Conservation (phyloP, 1,140 invertebrate genomes). For the Tetramorium simillimum region DNA sequence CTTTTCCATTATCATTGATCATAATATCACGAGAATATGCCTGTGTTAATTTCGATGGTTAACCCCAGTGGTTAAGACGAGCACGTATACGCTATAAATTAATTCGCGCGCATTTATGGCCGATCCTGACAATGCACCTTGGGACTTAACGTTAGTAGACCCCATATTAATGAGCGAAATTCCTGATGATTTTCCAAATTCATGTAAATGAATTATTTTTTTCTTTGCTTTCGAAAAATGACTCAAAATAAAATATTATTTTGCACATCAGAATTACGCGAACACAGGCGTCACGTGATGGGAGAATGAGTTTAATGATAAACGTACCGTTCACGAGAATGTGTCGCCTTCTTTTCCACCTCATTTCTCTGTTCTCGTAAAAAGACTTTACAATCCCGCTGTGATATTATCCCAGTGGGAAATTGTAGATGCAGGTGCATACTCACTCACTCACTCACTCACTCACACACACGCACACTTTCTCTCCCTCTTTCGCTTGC, state of each 20-base stretch:
- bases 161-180: not conserved
- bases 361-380: conserved; percentile 12
- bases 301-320: not conserved
- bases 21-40: conserved; percentile 1
- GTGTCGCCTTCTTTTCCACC: not conserved
- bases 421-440: not conserved
- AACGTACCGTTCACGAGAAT: not conserved
- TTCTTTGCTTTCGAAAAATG: not conserved
- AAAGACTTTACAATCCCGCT: conserved; percentile 48
- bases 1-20: conserved; percentile 67
- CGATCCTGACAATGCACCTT: not conserved
- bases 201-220: not conserved
- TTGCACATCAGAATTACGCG: not conserved
- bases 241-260: not conserved
- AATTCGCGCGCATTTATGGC: conserved; percentile 63
- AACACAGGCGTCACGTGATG: not conserved
- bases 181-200: not conserved
- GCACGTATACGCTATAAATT: conserved; percentile 63
- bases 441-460: not conserved
- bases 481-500: not conserved
- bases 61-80: conserved; percentile 39
- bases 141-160: not conserved
- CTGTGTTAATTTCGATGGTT: conserved; percentile 58
- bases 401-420: conserved; percentile 20
- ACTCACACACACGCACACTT: not conserved